Evolutionary conservation across 1,140 invertebrate genomes (phyloP), one percentile per base, ranked within the genome.

Genomic region (Drosophila tani): DNA sequence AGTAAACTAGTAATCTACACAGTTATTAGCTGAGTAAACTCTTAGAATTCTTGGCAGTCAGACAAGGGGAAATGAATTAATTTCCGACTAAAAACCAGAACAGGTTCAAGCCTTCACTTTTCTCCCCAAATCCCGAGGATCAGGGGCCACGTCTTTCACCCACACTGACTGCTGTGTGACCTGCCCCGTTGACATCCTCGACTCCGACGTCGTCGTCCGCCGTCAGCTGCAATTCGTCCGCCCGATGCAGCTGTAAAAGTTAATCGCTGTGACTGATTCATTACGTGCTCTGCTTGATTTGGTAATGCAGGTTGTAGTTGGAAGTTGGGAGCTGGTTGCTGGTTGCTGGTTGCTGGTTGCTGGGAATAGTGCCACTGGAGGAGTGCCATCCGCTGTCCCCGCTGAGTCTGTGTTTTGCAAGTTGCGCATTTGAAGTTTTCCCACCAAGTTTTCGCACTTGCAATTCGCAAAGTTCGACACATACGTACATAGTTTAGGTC

Each of bases 251-350:
- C 55, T 73, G 81, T 81, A 65, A 84, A 84, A 84, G 81, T 83
- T 83, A 83, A 83, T 83, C 82, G 80, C 75, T 79, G 82, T 82
- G 82, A 82, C 82, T 79, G 82, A 85, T 85, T 85, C 82, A 85
- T 85, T 85, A 85, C 82, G 82, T 85, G 82, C 68, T 50, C 65
- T 70, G 74, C 82, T 86, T 85, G 82, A 85, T 86, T 85, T 82
- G 82, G 75, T 57, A 65, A 57, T 59, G 80, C 79, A 78, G 80
- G 71, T 83, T 55, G 49, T 47, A 47, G 68, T 41, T 69, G 60
- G 15, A 55, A 55, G 17, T 55, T 55, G 32, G 32, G 19, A 5
- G 51, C 51, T 32, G 32, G 32, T 32, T 32, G 51, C 51, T 32
- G 32, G 32, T 9, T 32, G 32, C 32, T 55, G 51, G 51, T 32